Evolutionary conservation across 35 echinoderm and acorn worm species (phyloP).

Genomic region (Chiridota heheva): DNA sequence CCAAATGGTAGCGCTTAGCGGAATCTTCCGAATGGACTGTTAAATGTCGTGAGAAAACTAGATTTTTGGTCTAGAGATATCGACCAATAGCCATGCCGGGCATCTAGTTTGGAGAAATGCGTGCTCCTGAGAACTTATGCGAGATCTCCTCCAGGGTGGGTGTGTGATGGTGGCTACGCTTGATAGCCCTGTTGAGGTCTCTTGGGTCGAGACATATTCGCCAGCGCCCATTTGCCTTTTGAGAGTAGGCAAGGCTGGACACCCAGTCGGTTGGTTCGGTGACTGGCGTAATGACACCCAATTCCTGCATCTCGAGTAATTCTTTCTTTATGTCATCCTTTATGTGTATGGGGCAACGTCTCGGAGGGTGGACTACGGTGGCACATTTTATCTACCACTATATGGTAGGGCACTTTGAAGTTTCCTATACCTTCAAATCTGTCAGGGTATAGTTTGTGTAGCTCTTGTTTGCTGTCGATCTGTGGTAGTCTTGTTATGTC

Average conservation of each 20-base stretch:
- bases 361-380: slow-evolving; percentile 50
- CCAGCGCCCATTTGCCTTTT: slow-evolving; percentile 36
- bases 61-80: slow-evolving; percentile 49
- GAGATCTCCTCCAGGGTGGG: slow-evolving; percentile 64
- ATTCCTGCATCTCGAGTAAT: slow-evolving; percentile 47
- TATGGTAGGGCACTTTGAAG: slow-evolving; percentile 41
- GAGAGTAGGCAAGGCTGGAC: slow-evolving; percentile 41
- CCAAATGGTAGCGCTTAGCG: slow-evolving; percentile 53
- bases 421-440: slow-evolving; percentile 49
- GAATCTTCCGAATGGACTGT: slow-evolving; percentile 57
- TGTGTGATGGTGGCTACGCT: slow-evolving; percentile 34
- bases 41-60: slow-evolving; percentile 55
- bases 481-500: too few species aligned
- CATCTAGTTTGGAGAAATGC: slow-evolving; percentile 58
- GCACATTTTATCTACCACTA: slow-evolving; percentile 33
- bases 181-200: slow-evolving; percentile 41
- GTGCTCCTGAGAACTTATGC: slow-evolving; percentile 25
- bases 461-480: slow-evolving; percentile 12
- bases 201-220: slow-evolving; percentile 20
- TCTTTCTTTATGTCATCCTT: slow-evolving; percentile 57
- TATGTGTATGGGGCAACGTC: slow-evolving; percentile 58
- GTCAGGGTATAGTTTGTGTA: slow-evolving; percentile 24
- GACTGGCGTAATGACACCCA: slow-evolving; percentile 56
- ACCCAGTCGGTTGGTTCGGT: slow-evolving; percentile 69
- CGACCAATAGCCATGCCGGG: slow-evolving; percentile 74